Base-by-base conservation (phyloP, 2,113 vertebrate species). In the Illadopsis cleaveri region DNA sequence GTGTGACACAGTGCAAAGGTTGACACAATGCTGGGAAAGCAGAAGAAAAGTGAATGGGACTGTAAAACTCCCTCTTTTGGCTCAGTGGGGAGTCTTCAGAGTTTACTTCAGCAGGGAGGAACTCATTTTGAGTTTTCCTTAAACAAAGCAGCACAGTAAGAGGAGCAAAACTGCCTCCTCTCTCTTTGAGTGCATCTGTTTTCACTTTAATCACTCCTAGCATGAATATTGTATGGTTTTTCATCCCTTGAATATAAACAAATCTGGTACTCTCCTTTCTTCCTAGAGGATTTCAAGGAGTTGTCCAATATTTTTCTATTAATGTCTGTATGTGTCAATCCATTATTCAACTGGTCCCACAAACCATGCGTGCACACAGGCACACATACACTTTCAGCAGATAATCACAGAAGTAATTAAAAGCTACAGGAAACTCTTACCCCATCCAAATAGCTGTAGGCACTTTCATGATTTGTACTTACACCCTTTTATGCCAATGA, bases 21-120 rank as follows among this genome's bases (percentile, higher is more conserved):
- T 97, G 90, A 91, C 91, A 94, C 88, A 96, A 89, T 91, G 78
- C 86, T 96, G 93, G 96, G 95, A 97, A 97, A 91, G 84, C 58
- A 87, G 66, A 75, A 84, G 80, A 68, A 80, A 94, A 95, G 94
- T 85, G 47, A 96, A 90, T 80, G 90, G 69, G 87, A 86, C 70
- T 80, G 72, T 53, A 93, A 96, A 87, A 37, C 65, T 75, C 77
- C 45, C 45, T 78, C 81, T 88, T 69, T 95, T 91, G 94, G 86
- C 90, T 94, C 87, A 90, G 89, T 76, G 64, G 92, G 90, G 85
- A 89, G 81, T 54, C 95, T 62, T 92, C 85, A 88, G 48, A 81
- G 82, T 94, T 96, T 96, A 66, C 71, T 95, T 96, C 90, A 92
- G 66, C 58, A 61, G 70, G 91, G 87, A 90, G 71, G 95, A 97